These are phyloP conservation scores for Drosophila virilis DNA, from an alignment of 1,140 invertebrate species.

Conservation along the genomic window DNA sequence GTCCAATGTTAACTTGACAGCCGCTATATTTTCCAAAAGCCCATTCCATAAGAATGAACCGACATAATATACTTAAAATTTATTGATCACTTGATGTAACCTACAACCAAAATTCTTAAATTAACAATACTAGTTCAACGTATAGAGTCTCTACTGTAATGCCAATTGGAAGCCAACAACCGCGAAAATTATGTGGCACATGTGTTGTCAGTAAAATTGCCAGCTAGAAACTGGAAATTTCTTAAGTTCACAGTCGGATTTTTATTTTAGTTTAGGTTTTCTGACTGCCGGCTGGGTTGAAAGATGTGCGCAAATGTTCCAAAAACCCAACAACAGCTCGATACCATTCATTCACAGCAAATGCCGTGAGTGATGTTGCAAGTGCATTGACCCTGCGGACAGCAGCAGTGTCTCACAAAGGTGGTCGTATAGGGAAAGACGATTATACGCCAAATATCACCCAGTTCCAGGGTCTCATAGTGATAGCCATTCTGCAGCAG, in stretches of 20 bases:
- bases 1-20: too few species aligned
- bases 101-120: not conserved
- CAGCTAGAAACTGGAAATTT: slow-evolving; percentile 14
- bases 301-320: too few species aligned
- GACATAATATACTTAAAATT: too few species aligned
- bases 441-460: slow-evolving; percentile 51
- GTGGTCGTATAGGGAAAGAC: slow-evolving; percentile 45
- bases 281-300: too few species aligned
- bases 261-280: too few species aligned
- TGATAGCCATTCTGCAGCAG: slow-evolving; percentile 54
- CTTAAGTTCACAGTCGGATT: slow-evolving; percentile 1
- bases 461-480: slow-evolving; percentile 47
- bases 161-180: slow-evolving; percentile 48
- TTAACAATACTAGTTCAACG: too few species aligned
- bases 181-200: slow-evolving; percentile 70
- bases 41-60: too few species aligned
- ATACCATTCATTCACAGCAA: slow-evolving; percentile 37
- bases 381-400: slow-evolving; percentile 33
- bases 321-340: too few species aligned
- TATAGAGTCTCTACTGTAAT: slow-evolving; percentile 26
- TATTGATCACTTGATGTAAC: too few species aligned
- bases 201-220: slow-evolving; percentile 60
- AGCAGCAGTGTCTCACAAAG: slow-evolving; percentile 37
- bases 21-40: too few species aligned
- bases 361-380: slow-evolving; percentile 21